Evolutionary conservation across 2,888 invertebrate species (phyloP).

Genomic region (Tipula unca): DNA sequence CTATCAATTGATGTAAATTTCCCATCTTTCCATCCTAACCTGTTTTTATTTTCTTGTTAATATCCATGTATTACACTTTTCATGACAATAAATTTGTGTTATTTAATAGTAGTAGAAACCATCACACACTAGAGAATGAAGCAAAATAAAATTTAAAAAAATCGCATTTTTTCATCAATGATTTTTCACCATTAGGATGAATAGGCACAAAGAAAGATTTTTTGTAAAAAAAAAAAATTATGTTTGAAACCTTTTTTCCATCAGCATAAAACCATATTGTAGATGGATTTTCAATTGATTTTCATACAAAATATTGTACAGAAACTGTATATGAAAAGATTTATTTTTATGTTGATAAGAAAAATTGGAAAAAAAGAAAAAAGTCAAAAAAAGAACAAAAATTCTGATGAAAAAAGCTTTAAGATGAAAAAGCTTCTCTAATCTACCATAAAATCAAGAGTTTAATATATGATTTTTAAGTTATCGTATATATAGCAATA

Average conservation of each 20-base stretch:
- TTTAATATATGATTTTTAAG: neutral
- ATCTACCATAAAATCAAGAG: constrained; percentile 9
- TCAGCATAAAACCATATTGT: neutral
- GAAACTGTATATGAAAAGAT: neutral
- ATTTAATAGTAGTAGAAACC: neutral
- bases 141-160: neutral
- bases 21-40: neutral
- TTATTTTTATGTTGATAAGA: constrained; percentile 8
- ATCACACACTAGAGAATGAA: neutral
- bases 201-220: neutral
- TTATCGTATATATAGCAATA: neutral
- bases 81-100: neutral
- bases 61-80: neutral
- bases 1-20: neutral
- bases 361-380: neutral
- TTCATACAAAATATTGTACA: neutral
- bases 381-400: neutral
- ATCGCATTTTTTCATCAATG: neutral
- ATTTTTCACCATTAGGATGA: neutral
- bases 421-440: neutral
- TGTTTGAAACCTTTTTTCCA: neutral
- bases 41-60: neutral
- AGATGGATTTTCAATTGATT: neutral
- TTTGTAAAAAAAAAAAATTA: neutral
- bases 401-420: neutral